Percentiles rank a stretch among this genome's conserved stretches.
phyloP scores from a whole-genome alignment of 1,140 invertebrate genomes.

The Muscidifurax raptorellus region DNA sequence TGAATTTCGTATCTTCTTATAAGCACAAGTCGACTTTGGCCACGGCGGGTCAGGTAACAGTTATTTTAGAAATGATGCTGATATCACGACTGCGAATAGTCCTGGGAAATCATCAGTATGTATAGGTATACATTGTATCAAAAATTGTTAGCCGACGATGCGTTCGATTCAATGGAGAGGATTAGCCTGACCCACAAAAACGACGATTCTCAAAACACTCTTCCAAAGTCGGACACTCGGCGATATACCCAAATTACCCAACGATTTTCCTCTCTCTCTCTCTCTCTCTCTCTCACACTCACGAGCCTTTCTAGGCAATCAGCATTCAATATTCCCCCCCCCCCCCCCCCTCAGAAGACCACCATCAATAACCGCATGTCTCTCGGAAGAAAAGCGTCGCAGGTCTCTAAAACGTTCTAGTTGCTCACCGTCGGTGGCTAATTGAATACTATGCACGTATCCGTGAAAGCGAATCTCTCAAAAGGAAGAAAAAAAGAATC shows the following conservation, averaged over 20 bases:
- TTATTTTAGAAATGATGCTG: background rate
- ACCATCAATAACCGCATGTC: too few species aligned
- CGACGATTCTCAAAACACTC: background rate
- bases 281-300: too few species aligned
- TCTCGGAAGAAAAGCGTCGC: background rate
- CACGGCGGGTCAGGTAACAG: background rate
- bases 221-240: background rate
- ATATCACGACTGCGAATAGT: background rate
- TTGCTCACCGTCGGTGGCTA: background rate
- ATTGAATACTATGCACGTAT: background rate
- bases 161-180: too few species aligned
- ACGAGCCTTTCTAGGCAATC: too few species aligned
- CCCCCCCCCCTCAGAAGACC: too few species aligned
- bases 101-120: background rate
- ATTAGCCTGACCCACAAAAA: background rate
- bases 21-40: too few species aligned
- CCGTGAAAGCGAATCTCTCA: conserved; percentile 44
- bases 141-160: background rate
- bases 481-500: background rate
- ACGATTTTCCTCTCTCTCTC: background rate
- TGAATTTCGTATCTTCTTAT: too few species aligned
- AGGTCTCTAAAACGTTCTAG: background rate
- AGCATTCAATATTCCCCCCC: too few species aligned
- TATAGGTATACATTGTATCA: background rate
- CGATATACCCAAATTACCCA: background rate